Base-by-base conservation (phyloP, 2,888 invertebrate genomes). In the Ectropis crepuscularia region DNA sequence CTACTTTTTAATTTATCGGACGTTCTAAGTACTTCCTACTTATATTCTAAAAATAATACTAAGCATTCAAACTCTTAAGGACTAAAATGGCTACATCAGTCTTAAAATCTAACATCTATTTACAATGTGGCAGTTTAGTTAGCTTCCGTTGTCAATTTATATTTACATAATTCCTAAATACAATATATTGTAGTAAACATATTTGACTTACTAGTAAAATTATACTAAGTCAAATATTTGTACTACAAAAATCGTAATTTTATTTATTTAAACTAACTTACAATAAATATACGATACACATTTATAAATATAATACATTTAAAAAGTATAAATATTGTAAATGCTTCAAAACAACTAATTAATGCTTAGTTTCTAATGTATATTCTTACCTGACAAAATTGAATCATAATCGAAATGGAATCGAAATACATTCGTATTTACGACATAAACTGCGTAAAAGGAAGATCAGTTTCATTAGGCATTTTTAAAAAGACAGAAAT, bases 71-170 rank as follows among this genome's bases (percentile, higher is more conserved):
- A 11, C 6, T 37, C 43, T 65, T 60, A 62, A 43, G 43, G 11
- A 41, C 68, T 74, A 79, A 76, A 75, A 81, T 79, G 77, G 75
- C 81, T 86, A 82, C 54, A 66, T 81, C 85, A 87, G 84, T 86
- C 84, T 83, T 86, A 87, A 68, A 54, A 9, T 48, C 88, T 88
- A 90, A 58, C 67, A 67, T 78, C 68, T 89, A 88, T 90, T 61
- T 88, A 90, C 86, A 88, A 76, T 60, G 78, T 90, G 90, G 91
- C 91, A 90, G 90, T 90, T 83, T 88, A 72, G 68, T 83, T 91
- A 91, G 91, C 91, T 90, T 83, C 73, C 61, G 86, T 83, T 81
- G 75, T 77, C n/a, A 9, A 70, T 66, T 69, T 76, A 75, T 73
- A 49, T 4, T 54, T 36, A n/a, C 47, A 51, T 12, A 37, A 54